A percentile compares a stretch with the other conserved stretches of the same genome.
phyloP scores from a whole-genome alignment of 2,797 vertebrate species.

The Sebastes glaucus region DNA sequence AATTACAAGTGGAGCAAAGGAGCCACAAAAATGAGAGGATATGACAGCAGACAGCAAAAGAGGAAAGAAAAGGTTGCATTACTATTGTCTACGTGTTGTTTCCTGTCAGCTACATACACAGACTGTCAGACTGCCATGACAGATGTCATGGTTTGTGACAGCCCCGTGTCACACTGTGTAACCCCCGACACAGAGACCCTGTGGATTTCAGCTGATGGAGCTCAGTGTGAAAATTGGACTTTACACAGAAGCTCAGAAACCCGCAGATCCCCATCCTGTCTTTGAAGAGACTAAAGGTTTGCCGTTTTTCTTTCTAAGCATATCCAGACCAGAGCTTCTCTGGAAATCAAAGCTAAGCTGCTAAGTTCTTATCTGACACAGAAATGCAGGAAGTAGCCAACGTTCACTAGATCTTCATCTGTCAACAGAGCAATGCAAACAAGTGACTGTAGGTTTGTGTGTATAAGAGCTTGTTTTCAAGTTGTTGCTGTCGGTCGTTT shows the following conservation, averaged over 20 bases:
- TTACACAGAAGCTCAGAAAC: neutral
- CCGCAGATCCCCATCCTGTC: neutral
- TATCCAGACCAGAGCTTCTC: neutral
- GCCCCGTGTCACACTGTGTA: neutral
- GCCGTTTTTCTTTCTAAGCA: neutral
- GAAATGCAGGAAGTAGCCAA: conserved; percentile 32
- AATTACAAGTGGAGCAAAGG: neutral
- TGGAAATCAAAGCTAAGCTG: neutral
- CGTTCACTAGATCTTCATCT: neutral
- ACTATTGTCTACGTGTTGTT: neutral
- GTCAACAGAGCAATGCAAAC: conserved; percentile 36
- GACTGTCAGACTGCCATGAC: conserved; percentile 8
- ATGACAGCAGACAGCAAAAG: neutral
- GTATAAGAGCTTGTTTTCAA: neutral
- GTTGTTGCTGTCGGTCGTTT: neutral
- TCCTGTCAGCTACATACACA: neutral
- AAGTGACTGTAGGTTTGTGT: neutral
- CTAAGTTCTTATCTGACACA: conserved; percentile 20
- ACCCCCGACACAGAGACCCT: neutral
- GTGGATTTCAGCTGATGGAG: conserved; percentile 18
- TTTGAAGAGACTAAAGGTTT: rapidly evolving
- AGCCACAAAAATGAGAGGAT: neutral
- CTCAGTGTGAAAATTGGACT: neutral
- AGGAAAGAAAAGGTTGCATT: neutral
- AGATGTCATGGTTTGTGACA: neutral